Conservation (phyloP, 2,888 invertebrate species). For the Desoria tigrina region DNA sequence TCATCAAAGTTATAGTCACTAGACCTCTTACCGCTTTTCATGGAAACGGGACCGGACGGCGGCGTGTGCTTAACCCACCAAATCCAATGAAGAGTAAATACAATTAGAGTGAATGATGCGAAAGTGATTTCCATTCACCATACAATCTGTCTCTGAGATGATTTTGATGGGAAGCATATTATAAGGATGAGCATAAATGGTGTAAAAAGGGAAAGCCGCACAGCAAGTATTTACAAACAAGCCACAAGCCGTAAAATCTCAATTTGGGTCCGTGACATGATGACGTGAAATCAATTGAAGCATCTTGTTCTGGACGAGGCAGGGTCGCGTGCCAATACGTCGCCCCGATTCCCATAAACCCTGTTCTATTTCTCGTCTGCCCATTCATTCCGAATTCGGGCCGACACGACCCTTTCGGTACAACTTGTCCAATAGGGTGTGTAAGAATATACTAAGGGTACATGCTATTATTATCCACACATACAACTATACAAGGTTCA, state of each 20-base stretch:
- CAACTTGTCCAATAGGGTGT: not conserved
- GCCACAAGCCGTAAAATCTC: conserved; percentile 52
- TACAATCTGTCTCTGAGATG: not conserved
- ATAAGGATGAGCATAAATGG: conserved; percentile 24
- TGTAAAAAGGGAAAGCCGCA: conserved; percentile 40
- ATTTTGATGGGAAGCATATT: conserved; percentile 17
- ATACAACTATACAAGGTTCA: too few species aligned
- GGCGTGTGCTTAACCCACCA: not conserved
- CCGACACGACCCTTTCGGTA: conserved; percentile 13
- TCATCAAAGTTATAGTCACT: too few species aligned
- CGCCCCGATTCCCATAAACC: conserved; percentile 26
- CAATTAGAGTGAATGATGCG: conserved; percentile 35
- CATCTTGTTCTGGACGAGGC: conserved; percentile 41
- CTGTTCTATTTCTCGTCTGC: conserved; percentile 14
- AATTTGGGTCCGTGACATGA: conserved; percentile 51
- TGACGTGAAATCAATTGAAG: conserved; percentile 32
- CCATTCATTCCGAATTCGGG: conserved; percentile 9
- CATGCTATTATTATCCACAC: too few species aligned
- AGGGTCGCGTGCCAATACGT: conserved; percentile 39
- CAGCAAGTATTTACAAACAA: conserved; percentile 53
- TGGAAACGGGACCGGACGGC: too few species aligned
- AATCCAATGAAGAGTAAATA: conserved; percentile 8
- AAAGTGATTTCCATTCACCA: conserved; percentile 36
- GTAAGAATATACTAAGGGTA: too few species aligned
- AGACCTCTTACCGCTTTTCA: too few species aligned